Percentiles rank a stretch among this genome's conserved stretches.
phyloP scores from a whole-genome alignment of 2,888 invertebrate species.

The Flexamia atlantica region DNA sequence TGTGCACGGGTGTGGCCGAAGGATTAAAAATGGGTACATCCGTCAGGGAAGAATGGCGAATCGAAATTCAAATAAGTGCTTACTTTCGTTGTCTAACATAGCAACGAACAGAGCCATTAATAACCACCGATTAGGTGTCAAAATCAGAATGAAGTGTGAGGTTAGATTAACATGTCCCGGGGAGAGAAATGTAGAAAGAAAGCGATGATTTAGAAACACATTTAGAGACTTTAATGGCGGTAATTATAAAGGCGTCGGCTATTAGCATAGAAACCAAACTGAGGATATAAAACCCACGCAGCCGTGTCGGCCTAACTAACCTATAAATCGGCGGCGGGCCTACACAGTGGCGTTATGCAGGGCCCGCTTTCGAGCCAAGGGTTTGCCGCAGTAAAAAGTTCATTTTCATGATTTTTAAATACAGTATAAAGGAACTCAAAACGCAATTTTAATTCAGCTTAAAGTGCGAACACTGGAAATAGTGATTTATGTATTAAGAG shows the following conservation, averaged over 20 bases:
- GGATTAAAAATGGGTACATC: too few relatives aligned
- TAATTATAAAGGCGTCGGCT: conserved; percentile 40
- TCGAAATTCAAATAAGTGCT: too few relatives aligned
- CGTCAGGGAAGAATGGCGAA: too few relatives aligned
- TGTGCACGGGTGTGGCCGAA: too few relatives aligned
- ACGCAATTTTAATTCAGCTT: too few relatives aligned
- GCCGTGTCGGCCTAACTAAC: conserved; percentile 37
- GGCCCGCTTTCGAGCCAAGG: not conserved
- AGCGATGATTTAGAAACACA: conserved; percentile 43
- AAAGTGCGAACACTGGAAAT: too few relatives aligned
- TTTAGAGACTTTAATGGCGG: conserved; percentile 28
- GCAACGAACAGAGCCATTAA: not conserved
- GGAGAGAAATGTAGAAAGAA: conserved; percentile 22
- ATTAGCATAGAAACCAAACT: conserved; percentile 44
- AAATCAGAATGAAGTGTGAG: conserved; percentile 8
- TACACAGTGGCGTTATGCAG: conserved; percentile 12
- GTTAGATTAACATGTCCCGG: conserved; percentile 28
- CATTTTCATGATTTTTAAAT: too few relatives aligned
- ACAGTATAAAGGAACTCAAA: too few relatives aligned
- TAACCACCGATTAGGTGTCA: not conserved
- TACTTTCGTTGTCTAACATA: not conserved
- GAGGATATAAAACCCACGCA: conserved; percentile 39
- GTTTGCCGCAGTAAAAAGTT: too few relatives aligned
- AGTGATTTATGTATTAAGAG: too few relatives aligned
- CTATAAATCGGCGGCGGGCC: conserved; percentile 34